Conservation (phyloP, 2,888 invertebrate genomes). For the Dryocosmus kuriphilus region DNA sequence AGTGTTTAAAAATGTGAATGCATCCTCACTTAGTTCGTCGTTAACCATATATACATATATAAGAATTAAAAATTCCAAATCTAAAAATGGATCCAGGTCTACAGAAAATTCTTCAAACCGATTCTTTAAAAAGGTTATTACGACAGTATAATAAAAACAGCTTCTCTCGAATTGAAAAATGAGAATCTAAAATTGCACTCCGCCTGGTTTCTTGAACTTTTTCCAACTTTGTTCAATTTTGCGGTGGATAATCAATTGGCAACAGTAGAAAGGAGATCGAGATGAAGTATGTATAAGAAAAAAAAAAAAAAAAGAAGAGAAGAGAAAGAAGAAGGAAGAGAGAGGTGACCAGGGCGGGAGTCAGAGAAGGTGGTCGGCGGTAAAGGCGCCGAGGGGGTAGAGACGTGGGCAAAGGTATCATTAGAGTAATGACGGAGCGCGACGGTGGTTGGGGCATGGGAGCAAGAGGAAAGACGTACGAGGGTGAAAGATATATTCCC, state of each 20-base stretch:
- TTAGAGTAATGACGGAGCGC: conserved; percentile 72
- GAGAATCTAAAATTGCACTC: conserved; percentile 6
- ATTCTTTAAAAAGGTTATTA: background rate
- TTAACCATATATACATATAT: too few relatives aligned
- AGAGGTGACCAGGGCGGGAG: conserved; percentile 20
- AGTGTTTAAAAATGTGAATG: too few relatives aligned
- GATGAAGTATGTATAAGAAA: conserved; percentile 11
- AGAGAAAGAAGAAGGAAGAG: conserved; percentile 12
- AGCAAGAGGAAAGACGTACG: conserved; percentile 3
- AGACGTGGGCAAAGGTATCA: conserved; percentile 67
- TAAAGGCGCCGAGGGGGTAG: conserved; percentile 38
- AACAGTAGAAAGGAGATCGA: conserved; percentile 21
- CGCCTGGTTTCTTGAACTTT: conserved; percentile 1
- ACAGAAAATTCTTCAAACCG: background rate
- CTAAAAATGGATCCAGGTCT: too few relatives aligned
- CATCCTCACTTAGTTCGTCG: too few relatives aligned
- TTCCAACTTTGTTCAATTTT: conserved; percentile 24
- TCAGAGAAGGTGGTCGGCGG: conserved; percentile 18
- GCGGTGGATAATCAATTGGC: conserved; percentile 31
- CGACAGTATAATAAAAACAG: background rate
- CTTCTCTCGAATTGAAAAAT: background rate
- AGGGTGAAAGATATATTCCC: conserved; percentile 31
- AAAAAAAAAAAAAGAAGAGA: background rate
- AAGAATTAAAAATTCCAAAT: too few relatives aligned
- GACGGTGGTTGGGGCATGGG: background rate